A percentile compares a stretch with the other conserved stretches of the same genome.
These are phyloP conservation scores for Diarsia mendica DNA, from an alignment of 2,888 invertebrate genomes.

Conservation along the genomic window DNA sequence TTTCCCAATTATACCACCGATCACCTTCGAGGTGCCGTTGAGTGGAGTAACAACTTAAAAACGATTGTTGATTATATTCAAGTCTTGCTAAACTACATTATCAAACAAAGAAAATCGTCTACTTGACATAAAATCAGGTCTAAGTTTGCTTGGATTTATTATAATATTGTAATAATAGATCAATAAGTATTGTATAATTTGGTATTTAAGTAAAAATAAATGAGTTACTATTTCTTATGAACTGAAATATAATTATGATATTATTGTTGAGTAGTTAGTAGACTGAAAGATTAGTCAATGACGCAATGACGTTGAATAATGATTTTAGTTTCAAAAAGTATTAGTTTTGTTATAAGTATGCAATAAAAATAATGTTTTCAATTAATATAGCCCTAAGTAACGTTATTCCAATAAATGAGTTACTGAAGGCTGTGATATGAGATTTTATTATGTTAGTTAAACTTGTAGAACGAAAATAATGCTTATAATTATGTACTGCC, in stretches of 20 bases:
- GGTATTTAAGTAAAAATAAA: background rate
- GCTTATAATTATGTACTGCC: background rate
- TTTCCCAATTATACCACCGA: background rate
- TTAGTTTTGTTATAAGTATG: conserved; percentile 35
- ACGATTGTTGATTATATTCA: background rate
- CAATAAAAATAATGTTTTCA: conserved; percentile 12
- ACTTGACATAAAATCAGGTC: conserved; percentile 6
- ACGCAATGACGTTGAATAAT: conserved; percentile 27
- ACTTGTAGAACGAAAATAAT: background rate
- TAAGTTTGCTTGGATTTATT: conserved; percentile 4
- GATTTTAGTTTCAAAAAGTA: conserved; percentile 38
- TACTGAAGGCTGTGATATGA: background rate
- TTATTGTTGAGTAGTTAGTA: conserved; percentile 45
- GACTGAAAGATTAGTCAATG: conserved; percentile 38
- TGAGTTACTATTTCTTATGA: conserved; percentile 40
- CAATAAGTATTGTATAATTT: conserved; percentile 11
- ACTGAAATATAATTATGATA: conserved; percentile 15
- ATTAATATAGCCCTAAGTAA: background rate
- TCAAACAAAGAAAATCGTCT: background rate
- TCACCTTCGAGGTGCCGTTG: background rate
- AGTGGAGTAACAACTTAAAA: background rate
- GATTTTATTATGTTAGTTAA: background rate
- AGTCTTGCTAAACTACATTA: background rate
- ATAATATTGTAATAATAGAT: conserved; percentile 4
- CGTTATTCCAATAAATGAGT: background rate